phyloP scores from a whole-genome alignment of 2,797 vertebrate species.

The Sebastes nivosus region DNA sequence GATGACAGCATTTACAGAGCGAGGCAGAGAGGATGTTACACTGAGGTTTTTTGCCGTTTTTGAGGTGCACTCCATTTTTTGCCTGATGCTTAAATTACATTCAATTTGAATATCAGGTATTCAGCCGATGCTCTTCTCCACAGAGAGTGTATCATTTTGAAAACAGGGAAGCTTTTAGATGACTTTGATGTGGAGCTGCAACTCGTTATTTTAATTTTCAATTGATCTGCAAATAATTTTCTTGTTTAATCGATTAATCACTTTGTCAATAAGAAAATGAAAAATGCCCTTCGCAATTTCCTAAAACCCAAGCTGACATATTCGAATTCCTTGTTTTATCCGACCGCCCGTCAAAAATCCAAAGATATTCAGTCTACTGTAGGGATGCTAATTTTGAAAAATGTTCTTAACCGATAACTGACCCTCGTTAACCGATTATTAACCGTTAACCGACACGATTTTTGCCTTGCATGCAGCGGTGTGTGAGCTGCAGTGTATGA shows the following conservation, averaged over 20 bases:
- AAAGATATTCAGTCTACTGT: background rate
- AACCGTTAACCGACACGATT: too few species aligned
- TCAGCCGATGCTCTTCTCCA: background rate
- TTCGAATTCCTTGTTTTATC: too few species aligned
- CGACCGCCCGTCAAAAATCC: background rate
- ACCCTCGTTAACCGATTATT: too few species aligned
- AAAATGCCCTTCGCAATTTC: background rate
- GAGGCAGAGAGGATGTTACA: background rate
- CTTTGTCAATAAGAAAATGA: background rate
- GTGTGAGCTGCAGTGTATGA: too few species aligned
- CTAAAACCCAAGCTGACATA: background rate
- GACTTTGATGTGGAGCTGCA: background rate
- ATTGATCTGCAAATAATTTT: background rate
- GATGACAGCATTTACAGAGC: background rate
- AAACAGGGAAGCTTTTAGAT: background rate
- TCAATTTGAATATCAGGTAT: background rate
- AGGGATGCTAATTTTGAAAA: too few species aligned
- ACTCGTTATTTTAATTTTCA: too few species aligned
- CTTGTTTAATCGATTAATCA: background rate
- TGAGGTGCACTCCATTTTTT: slow-evolving; percentile 11
- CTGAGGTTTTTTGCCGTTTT: slow-evolving; percentile 1
- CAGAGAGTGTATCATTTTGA: background rate
- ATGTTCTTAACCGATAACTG: too few species aligned
- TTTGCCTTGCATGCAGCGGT: too few species aligned
- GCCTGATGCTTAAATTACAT: background rate